Evolutionary conservation across 2,113 vertebrate genomes (phyloP).

Genomic region (Elanoides forficatus): DNA sequence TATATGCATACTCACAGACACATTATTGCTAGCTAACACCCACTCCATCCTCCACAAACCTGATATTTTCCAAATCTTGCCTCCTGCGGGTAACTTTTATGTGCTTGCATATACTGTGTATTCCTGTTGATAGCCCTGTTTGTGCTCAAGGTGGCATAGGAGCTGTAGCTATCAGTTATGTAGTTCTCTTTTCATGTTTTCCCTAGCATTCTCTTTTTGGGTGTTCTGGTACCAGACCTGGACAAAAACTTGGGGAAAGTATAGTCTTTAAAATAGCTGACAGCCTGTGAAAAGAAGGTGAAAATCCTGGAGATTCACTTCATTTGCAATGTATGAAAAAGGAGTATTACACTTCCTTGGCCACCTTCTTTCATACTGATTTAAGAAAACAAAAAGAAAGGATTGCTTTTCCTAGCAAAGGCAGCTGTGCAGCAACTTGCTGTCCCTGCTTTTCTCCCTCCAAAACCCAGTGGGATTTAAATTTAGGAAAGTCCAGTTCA

Average conservation of each 20-base stretch:
- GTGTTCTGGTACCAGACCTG: background rate
- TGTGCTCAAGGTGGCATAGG: background rate
- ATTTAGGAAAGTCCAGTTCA: background rate
- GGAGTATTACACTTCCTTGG: background rate
- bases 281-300: background rate
- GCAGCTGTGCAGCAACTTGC: background rate
- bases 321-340: background rate
- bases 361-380: background rate
- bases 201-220: background rate
- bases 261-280: background rate
- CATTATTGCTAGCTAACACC: background rate
- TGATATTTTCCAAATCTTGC: background rate
- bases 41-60: background rate
- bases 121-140: background rate
- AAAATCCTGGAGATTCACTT: background rate
- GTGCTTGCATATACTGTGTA: background rate
- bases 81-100: background rate
- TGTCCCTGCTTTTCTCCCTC: background rate
- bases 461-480: background rate
- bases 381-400: background rate
- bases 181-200: background rate
- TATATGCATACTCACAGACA: fast-evolving
- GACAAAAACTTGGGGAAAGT: background rate
- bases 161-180: fast-evolving
- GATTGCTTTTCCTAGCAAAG: background rate